Conservation (phyloP, 2,797 vertebrate genomes). For the Lithobates sylvaticus region DNA sequence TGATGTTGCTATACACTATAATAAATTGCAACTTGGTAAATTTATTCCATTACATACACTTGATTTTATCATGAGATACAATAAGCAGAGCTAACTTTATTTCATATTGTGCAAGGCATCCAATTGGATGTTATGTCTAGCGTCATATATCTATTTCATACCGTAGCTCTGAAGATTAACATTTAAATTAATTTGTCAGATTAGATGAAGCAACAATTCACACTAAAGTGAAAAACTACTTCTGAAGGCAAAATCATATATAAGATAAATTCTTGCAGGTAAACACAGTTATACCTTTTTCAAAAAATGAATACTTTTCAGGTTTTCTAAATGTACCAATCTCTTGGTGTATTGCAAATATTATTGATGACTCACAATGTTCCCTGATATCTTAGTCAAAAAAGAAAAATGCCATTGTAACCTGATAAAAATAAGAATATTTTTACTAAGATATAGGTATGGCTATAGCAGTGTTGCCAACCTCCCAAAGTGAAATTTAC, state of each 20-base stretch:
- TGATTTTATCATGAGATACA: conserved; percentile 20
- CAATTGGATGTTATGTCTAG: neutral
- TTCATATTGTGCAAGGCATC: conserved; percentile 1
- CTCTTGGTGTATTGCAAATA: neutral
- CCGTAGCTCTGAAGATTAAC: conserved; percentile 1
- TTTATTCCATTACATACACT: conserved; percentile 7
- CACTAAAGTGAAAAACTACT: neutral
- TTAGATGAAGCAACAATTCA: neutral
- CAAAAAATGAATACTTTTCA: neutral
- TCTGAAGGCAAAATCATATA: neutral
- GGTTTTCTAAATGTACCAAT: neutral
- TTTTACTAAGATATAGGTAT: no score
- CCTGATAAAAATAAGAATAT: no score
- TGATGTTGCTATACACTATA: neutral
- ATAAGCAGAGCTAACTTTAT: conserved; percentile 1
- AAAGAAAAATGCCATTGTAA: neutral
- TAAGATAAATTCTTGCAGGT: neutral
- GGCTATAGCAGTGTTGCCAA: no score
- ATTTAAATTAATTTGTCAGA: conserved; percentile 9
- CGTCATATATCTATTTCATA: neutral
- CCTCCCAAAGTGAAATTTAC: no score
- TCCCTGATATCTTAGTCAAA: neutral
- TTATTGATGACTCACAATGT: neutral
- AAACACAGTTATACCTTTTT: neutral
- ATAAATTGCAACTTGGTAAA: conserved; percentile 13